phyloP scores from a whole-genome alignment of 92 coral and sea anemone species.

The Galaxea fascicularis region DNA sequence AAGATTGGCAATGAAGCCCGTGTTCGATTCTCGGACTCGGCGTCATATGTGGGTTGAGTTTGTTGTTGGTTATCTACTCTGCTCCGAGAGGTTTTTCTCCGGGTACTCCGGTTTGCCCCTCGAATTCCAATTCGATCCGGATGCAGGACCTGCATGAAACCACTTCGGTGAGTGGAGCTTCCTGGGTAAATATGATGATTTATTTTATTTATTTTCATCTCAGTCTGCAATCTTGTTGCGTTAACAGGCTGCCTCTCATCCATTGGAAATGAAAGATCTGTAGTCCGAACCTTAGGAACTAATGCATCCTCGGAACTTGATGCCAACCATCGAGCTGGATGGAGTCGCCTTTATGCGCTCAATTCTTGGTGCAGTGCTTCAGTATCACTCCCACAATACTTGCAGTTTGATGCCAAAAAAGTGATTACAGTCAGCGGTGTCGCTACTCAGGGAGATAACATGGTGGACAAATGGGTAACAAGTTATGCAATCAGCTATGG shows the following conservation, averaged over 20 bases:
- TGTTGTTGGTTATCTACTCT: too few species aligned
- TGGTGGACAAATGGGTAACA: conserved; percentile 59
- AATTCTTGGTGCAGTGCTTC: not conserved
- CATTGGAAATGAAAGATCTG: conserved; percentile 12
- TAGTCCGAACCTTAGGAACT: not conserved
- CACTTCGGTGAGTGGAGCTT: too few species aligned
- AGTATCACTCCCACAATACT: not conserved
- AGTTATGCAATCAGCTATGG: conserved; percentile 57
- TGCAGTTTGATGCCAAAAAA: conserved; percentile 46
- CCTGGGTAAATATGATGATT: too few species aligned
- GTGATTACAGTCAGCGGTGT: conserved; percentile 62
- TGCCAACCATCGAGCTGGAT: not conserved
- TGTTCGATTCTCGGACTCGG: too few species aligned
- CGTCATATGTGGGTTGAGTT: too few species aligned
- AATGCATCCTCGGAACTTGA: conserved; percentile 41
- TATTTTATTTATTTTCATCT: too few species aligned
- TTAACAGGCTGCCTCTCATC: conserved; percentile 35
- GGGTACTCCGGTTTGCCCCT: too few species aligned
- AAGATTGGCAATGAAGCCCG: too few species aligned
- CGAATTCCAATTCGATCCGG: too few species aligned
- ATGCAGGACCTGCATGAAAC: too few species aligned
- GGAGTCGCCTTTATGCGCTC: not conserved
- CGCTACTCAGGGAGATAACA: conserved; percentile 71
- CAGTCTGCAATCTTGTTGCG: not conserved
- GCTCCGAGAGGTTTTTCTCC: too few species aligned